Evolutionary conservation across 2,113 vertebrate genomes (phyloP).

Genomic region (Cnemophilus loriae): DNA sequence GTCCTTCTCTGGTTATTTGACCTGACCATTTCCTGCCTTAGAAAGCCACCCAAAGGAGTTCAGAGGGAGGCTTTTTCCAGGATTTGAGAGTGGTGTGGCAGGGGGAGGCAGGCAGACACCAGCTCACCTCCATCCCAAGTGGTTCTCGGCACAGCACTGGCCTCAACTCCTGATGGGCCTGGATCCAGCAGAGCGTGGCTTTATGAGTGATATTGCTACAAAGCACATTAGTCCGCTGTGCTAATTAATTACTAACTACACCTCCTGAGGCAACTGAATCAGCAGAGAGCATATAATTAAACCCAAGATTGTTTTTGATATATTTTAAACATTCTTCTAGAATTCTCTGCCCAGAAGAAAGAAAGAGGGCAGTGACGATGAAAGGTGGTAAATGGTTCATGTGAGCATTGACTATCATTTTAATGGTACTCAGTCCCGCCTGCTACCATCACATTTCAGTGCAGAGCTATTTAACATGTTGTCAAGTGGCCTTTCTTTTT

Average conservation of each 20-base stretch:
- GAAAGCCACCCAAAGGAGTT: neutral
- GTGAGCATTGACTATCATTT: neutral
- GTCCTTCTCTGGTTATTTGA: neutral
- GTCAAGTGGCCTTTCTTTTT: too few species aligned
- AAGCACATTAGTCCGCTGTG: neutral
- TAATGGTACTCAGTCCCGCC: neutral
- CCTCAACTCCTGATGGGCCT: neutral
- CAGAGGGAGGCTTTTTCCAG: neutral
- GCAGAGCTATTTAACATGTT: neutral
- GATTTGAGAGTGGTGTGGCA: rapidly evolving
- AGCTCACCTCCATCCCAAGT: neutral
- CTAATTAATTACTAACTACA: slow-evolving; percentile 8
- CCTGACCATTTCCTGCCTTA: neutral
- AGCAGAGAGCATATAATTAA: slow-evolving; percentile 5
- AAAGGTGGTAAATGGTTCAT: neutral
- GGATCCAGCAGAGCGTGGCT: neutral
- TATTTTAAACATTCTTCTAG: neutral
- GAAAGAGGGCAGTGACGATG: neutral
- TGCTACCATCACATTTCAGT: neutral
- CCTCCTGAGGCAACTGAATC: neutral
- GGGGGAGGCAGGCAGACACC: neutral
- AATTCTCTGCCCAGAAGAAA: neutral
- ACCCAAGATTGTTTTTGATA: neutral
- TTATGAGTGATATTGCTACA: neutral
- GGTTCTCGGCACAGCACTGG: rapidly evolving